Evolutionary conservation across 1,140 invertebrate genomes (phyloP).

Genomic region (Tetramorium parvispinum): DNA sequence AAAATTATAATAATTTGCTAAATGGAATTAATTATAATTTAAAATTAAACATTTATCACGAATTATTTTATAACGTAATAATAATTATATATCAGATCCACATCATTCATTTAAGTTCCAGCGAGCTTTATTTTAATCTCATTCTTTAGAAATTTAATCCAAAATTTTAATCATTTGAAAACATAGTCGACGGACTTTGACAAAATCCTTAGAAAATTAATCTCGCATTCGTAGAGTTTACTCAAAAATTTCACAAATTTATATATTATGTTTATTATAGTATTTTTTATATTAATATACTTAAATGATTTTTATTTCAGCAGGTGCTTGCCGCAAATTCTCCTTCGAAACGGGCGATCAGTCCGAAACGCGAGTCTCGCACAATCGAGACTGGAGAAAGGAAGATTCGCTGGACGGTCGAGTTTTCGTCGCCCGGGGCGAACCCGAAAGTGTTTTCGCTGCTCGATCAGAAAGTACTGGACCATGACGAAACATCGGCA

Average conservation of each 20-base stretch:
- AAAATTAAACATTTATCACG: neutral
- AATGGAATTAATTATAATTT: neutral
- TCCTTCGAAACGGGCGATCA: neutral
- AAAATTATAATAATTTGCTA: neutral
- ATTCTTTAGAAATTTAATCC: neutral
- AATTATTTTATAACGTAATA: neutral
- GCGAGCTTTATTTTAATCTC: neutral
- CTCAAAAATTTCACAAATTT: neutral
- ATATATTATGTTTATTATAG: neutral
- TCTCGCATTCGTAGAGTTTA: neutral
- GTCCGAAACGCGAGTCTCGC: neutral
- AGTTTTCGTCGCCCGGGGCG: constrained; percentile 54
- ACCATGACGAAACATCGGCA: neutral
- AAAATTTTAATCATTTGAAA: neutral
- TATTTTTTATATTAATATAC: neutral
- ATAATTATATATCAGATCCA: neutral
- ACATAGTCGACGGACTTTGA: neutral
- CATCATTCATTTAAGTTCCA: neutral
- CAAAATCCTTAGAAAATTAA: neutral
- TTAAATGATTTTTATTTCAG: neutral
- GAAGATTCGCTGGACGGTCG: constrained; percentile 24
- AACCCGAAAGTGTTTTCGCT: constrained; percentile 42
- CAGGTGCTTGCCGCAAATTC: neutral
- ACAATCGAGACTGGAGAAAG: constrained; percentile 59
- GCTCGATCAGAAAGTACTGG: constrained; percentile 49